Evolutionary conservation across 2,113 vertebrate genomes (phyloP).

Genomic region (Lagopus muta): DNA sequence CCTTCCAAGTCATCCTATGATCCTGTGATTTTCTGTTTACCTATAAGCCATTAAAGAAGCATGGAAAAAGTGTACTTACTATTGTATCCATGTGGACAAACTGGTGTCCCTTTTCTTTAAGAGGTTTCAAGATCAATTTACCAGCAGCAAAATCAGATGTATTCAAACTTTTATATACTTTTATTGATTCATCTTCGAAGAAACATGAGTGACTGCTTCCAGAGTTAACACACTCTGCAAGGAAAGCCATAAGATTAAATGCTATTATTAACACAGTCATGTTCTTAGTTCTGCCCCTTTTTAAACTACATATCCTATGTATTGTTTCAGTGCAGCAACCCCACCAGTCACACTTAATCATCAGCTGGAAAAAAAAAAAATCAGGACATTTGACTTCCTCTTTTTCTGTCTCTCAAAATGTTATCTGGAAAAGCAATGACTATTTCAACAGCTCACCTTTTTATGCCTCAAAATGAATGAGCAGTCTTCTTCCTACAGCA

Average conservation of each 20-base stretch:
- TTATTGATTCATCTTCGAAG: constrained; percentile 45
- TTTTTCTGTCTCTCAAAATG: neutral
- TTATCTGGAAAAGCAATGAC: neutral
- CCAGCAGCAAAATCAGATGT: constrained; percentile 77
- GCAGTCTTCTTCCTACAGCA: neutral
- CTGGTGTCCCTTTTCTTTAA: constrained; percentile 80
- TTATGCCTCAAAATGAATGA: neutral
- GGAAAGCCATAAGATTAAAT: neutral
- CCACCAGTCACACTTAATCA: neutral
- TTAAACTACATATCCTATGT: neutral
- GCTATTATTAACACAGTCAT: neutral
- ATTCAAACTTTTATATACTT: constrained; percentile 76
- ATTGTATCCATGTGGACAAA: constrained; percentile 75
- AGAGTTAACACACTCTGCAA: constrained; percentile 75
- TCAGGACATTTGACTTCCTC: neutral
- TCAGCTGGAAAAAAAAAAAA: neutral
- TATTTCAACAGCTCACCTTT: neutral
- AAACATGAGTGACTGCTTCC: constrained; percentile 16
- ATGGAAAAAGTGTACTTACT: constrained; percentile 65
- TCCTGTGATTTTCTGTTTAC: neutral
- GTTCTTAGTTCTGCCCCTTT: neutral
- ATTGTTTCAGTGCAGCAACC: neutral
- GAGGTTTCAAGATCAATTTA: constrained; percentile 77
- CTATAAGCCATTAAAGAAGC: neutral
- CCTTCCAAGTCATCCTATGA: neutral